A percentile compares a stretch with the other conserved stretches of the same genome.
Conservation (phyloP, 2,888 invertebrate genomes). For the Acanthopleura granulata region DNA sequence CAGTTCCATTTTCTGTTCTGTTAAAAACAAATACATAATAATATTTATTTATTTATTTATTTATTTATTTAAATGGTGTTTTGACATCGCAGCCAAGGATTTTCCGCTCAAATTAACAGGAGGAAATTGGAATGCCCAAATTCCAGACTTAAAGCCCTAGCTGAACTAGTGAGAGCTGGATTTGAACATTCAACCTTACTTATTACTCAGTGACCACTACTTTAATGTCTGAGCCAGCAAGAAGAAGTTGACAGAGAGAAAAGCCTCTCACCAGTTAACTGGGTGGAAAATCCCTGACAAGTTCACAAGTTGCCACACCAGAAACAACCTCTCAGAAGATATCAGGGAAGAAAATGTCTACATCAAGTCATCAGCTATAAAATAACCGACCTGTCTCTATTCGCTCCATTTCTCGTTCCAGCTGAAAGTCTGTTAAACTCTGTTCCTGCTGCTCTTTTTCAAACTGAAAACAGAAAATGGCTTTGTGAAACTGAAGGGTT, state of each 20-base stretch:
- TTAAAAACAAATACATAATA: constrained; percentile 22
- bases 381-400: constrained; percentile 48
- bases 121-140: neutral
- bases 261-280: too few relatives aligned
- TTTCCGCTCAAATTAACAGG: neutral
- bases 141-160: too few relatives aligned
- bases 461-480: constrained; percentile 40
- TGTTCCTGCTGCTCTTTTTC: constrained; percentile 62
- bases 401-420: constrained; percentile 59
- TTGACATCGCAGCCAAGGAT: neutral
- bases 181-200: too few relatives aligned
- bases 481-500: too few relatives aligned
- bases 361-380: neutral
- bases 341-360: neutral
- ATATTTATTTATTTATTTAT: neutral
- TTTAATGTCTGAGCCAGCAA: too few relatives aligned
- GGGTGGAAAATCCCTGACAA: too few relatives aligned
- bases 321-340: too few relatives aligned
- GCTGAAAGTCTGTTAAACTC: constrained; percentile 52
- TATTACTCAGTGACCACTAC: too few relatives aligned
- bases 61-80: neutral
- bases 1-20: constrained; percentile 58
- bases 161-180: too few relatives aligned
- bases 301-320: too few relatives aligned
- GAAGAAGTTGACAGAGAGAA: too few relatives aligned